These are phyloP conservation scores for Drosophila mimica DNA, from an alignment of 2,888 invertebrate genomes.

Conservation along the genomic window DNA sequence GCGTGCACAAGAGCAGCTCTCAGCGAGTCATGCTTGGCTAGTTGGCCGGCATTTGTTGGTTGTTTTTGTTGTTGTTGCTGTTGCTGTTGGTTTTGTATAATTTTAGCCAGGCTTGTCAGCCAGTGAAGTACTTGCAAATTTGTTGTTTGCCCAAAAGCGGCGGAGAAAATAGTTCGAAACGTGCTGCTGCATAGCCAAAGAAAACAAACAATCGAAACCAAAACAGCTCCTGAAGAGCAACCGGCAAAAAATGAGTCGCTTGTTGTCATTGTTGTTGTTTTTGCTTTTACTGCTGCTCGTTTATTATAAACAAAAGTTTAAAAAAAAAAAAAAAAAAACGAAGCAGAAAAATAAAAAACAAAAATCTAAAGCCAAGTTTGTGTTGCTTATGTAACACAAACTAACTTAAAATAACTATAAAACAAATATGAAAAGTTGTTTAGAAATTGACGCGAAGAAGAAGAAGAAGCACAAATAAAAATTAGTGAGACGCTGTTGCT, in stretches of 20 bases:
- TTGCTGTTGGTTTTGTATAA: conserved; percentile 12
- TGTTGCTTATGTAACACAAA: conserved; percentile 58
- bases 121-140: conserved; percentile 47
- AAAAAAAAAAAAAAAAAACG: conserved; percentile 33
- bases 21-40: conserved; percentile 32
- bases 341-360: conserved; percentile 11
- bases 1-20: conserved; percentile 67
- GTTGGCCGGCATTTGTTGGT: conserved; percentile 22
- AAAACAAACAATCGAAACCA: conserved; percentile 51
- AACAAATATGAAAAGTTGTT: conserved; percentile 59
- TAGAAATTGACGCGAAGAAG: conserved; percentile 58
- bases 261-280: conserved; percentile 20
- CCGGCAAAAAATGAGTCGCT: conserved; percentile 22
- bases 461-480: conserved; percentile 57
- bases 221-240: conserved; percentile 52
- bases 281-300: conserved; percentile 33
- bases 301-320: conserved; percentile 64
- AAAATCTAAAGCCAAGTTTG: conserved; percentile 43
- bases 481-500: conserved; percentile 62
- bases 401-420: conserved; percentile 25
- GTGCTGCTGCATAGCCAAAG: conserved; percentile 69
- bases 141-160: conserved; percentile 46
- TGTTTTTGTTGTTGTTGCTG: conserved; percentile 34
- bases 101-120: conserved; percentile 22
- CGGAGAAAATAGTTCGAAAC: conserved; percentile 61